Percentiles rank a stretch among this genome's conserved stretches.
Conservation (phyloP, 2,797 vertebrate species). For the Tangara arthus region DNA sequence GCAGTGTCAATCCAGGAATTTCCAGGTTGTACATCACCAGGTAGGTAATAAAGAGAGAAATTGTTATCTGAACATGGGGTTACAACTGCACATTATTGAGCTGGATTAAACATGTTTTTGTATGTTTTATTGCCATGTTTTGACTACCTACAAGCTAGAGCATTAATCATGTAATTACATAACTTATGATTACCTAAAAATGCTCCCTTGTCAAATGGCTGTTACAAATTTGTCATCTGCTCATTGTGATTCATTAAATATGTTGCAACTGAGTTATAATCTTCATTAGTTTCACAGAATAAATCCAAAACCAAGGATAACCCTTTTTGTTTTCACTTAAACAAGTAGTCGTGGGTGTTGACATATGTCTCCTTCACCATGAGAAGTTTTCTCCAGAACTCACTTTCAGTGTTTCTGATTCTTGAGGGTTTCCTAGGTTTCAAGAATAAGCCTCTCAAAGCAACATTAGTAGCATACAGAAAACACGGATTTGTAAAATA, state of each 20-base stretch:
- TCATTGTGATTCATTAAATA: not conserved
- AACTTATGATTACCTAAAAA: conserved; percentile 1
- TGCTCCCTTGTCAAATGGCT: not conserved
- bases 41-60: not conserved
- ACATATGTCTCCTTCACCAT: not conserved
- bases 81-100: not conserved
- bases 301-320: not conserved
- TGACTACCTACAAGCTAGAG: not conserved
- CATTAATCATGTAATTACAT: not conserved
- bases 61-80: not conserved
- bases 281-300: not conserved
- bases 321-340: not conserved
- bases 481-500: not conserved
- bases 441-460: not conserved
- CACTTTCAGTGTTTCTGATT: not conserved
- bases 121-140: not conserved
- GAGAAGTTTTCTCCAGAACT: not conserved
- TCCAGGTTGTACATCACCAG: not conserved
- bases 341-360: not conserved
- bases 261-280: not conserved
- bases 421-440: not conserved
- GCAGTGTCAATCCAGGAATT: not conserved
- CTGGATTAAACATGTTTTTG: not conserved
- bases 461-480: not conserved
- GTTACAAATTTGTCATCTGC: not conserved